phyloP scores from a whole-genome alignment of 2,797 vertebrate genomes.

The Holocentrus rufus region DNA sequence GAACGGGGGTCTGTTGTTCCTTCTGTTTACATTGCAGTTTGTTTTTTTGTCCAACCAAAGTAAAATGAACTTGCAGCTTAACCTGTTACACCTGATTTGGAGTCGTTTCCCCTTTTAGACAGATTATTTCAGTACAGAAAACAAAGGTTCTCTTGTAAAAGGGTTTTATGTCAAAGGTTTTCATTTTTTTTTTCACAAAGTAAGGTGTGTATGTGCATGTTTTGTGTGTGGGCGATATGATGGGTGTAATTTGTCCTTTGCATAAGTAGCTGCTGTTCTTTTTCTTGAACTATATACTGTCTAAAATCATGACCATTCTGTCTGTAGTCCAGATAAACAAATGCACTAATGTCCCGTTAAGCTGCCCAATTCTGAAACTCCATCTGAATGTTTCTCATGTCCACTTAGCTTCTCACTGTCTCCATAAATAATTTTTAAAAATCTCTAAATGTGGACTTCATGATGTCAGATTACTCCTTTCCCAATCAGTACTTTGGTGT shows the following conservation, averaged over 20 bases:
- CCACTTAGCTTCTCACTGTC: background rate
- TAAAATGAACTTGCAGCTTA: slow-evolving; percentile 45
- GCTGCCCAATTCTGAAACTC: background rate
- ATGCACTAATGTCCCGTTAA: background rate
- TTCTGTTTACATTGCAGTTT: background rate
- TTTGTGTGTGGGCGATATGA: background rate
- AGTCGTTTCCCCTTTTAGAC: slow-evolving; percentile 9
- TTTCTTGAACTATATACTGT: too few relatives aligned
- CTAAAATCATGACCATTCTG: too few relatives aligned
- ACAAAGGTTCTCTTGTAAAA: slow-evolving; percentile 33
- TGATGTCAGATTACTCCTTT: background rate
- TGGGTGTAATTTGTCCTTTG: background rate
- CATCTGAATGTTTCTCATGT: background rate
- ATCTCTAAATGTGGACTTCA: background rate
- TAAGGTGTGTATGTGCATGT: background rate
- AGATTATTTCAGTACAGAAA: slow-evolving; percentile 21
- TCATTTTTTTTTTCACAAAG: slow-evolving; percentile 5
- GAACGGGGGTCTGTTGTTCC: slow-evolving; percentile 24
- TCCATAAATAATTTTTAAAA: slow-evolving; percentile 9
- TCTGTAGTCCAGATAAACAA: too few relatives aligned
- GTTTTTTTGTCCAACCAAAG: slow-evolving; percentile 23
- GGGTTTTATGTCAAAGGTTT: background rate
- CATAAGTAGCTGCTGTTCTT: background rate
- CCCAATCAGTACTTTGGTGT: slow-evolving; percentile 8
- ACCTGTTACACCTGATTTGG: slow-evolving; percentile 64